Percentiles rank a stretch among this genome's conserved stretches.
Evolutionary conservation across 2,797 vertebrate species (phyloP).

Genomic region (Chelidonichthys spinosus): DNA sequence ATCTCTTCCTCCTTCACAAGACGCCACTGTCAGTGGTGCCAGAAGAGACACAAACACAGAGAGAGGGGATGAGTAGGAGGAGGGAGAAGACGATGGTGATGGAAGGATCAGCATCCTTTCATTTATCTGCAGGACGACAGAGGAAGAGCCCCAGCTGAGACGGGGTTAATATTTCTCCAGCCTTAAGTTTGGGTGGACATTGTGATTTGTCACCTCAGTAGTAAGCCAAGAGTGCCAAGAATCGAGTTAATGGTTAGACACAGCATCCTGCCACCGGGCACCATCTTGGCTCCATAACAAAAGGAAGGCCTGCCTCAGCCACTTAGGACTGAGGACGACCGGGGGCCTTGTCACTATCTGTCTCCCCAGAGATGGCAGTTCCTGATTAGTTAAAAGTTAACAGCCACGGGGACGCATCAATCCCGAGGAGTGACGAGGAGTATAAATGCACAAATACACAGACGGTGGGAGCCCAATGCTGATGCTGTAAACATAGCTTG

Average conservation of each 20-base stretch:
- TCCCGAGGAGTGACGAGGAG: constrained; percentile 69
- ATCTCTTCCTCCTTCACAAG: constrained; percentile 75
- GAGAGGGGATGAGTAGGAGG: constrained; percentile 78
- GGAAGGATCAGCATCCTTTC: constrained; percentile 73
- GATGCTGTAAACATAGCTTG: constrained; percentile 82
- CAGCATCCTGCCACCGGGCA: constrained; percentile 76
- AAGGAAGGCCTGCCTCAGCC: constrained; percentile 69
- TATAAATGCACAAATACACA: constrained; percentile 75
- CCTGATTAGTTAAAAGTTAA: constrained; percentile 79
- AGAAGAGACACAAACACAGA: constrained; percentile 74
- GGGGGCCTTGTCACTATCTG: constrained; percentile 60
- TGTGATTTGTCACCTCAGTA: constrained; percentile 61
- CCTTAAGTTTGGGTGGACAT: constrained; percentile 41
- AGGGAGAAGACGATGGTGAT: constrained; percentile 72
- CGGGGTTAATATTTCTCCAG: constrained; percentile 78
- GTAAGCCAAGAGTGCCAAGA: constrained; percentile 40
- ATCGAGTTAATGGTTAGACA: constrained; percentile 82
- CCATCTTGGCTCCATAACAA: constrained; percentile 74
- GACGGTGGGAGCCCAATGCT: constrained; percentile 76
- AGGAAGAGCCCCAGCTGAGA: constrained; percentile 78
- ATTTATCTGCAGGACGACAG: constrained; percentile 65
- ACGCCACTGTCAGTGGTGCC: constrained; percentile 69
- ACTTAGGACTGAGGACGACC: constrained; percentile 50
- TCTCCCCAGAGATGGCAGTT: constrained; percentile 70
- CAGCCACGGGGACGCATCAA: constrained; percentile 70